phyloP scores from a whole-genome alignment of 2,113 vertebrate species.

The Dasyurus viverrinus region DNA sequence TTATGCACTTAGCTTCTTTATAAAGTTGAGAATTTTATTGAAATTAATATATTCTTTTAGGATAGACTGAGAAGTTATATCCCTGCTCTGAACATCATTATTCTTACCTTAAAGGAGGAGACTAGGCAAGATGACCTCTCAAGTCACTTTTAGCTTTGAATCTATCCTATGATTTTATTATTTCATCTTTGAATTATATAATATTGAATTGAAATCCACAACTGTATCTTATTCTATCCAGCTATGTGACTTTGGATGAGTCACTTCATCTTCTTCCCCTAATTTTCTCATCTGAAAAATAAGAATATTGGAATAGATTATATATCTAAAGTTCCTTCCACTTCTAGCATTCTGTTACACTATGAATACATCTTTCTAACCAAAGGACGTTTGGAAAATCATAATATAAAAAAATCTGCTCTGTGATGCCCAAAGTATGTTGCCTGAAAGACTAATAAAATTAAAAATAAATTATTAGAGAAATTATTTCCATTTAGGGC shows the following conservation, averaged over 20 bases:
- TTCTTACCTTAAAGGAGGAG: neutral
- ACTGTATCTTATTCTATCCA: neutral
- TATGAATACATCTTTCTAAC: slow-evolving; percentile 22
- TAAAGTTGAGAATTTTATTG: neutral
- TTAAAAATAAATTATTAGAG: neutral
- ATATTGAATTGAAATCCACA: neutral
- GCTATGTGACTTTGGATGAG: neutral
- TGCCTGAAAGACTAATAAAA: slow-evolving; percentile 32
- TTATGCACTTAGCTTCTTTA: neutral
- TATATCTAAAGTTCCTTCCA: slow-evolving; percentile 17
- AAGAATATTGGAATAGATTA: neutral
- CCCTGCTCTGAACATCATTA: neutral
- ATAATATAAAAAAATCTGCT: slow-evolving; percentile 13
- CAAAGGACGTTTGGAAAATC: neutral
- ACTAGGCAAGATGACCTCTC: neutral
- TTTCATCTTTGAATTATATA: neutral
- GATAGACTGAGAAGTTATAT: neutral
- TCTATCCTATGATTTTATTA: neutral
- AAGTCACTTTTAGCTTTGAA: neutral
- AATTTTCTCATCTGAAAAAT: neutral
- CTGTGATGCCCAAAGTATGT: slow-evolving; percentile 34
- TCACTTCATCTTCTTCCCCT: neutral
- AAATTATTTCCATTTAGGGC: neutral
- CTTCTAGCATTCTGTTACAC: neutral
- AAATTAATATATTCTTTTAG: neutral